Evolutionary conservation across 2,113 vertebrate genomes (phyloP).

Genomic region (Callaeas wilsoni): DNA sequence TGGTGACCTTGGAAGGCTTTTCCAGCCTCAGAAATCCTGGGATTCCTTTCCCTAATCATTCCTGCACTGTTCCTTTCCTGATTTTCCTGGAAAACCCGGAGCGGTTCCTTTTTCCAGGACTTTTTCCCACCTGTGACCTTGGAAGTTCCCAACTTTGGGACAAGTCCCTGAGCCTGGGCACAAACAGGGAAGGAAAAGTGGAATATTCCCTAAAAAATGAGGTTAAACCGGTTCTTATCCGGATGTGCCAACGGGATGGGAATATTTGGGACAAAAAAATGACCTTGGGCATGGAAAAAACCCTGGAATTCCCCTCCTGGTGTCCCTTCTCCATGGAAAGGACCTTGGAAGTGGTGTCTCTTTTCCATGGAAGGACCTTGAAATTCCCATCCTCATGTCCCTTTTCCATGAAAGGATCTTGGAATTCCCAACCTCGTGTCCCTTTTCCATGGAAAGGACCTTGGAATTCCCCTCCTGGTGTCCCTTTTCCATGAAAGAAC

Average conservation of each 20-base stretch:
- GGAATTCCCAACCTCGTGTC: too few relatives aligned
- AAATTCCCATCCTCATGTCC: background rate
- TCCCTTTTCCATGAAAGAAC: background rate
- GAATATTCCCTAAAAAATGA: background rate
- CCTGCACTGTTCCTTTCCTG: background rate
- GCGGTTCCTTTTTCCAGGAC: background rate
- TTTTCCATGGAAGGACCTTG: background rate
- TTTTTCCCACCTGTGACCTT: rapidly evolving
- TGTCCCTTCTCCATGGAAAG: background rate
- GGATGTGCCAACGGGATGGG: background rate
- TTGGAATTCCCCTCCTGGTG: background rate
- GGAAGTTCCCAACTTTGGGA: background rate
- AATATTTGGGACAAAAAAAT: background rate
- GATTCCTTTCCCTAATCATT: background rate
- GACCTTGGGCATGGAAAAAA: background rate
- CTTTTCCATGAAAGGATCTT: background rate
- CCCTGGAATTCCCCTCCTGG: background rate
- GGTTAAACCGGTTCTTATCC: rapidly evolving
- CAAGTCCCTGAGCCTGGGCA: background rate
- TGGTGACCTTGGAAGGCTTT: background rate
- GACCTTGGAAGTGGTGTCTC: background rate
- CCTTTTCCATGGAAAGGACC: background rate
- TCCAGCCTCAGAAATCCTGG: background rate
- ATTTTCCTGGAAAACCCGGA: background rate
- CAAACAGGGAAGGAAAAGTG: background rate